phyloP scores from a whole-genome alignment of 1,140 invertebrate genomes.

The Saccostrea echinata region DNA sequence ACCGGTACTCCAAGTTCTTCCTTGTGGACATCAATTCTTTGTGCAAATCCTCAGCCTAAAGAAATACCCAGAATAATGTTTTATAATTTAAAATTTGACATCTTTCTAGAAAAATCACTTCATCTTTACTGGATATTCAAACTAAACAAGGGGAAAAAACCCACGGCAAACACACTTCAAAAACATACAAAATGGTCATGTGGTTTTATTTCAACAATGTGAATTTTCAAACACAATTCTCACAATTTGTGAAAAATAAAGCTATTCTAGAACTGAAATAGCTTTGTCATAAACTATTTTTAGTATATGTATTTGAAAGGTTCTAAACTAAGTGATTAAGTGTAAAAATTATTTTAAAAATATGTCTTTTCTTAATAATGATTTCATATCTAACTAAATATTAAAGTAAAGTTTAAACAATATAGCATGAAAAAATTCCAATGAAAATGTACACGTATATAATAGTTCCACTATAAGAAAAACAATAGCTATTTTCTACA shows the following conservation, averaged over 20 bases:
- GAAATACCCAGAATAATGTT: not conserved
- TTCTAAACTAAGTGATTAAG: too few relatives aligned
- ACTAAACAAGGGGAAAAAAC: not conserved
- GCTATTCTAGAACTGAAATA: too few relatives aligned
- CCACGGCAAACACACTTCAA: slow-evolving; percentile 6
- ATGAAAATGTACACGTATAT: too few relatives aligned
- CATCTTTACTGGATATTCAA: not conserved
- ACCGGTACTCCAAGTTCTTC: slow-evolving; percentile 67
- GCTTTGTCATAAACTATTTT: too few relatives aligned
- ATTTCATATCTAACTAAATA: too few relatives aligned
- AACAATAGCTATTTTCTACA: not conserved
- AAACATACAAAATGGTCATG: slow-evolving; percentile 27
- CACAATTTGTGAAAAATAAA: not conserved
- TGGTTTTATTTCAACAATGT: slow-evolving; percentile 24
- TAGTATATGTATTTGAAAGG: too few relatives aligned
- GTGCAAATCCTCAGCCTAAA: slow-evolving; percentile 70
- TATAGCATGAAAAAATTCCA: too few relatives aligned
- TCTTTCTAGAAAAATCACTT: not conserved
- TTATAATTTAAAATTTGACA: not conserved
- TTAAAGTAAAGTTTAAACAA: too few relatives aligned
- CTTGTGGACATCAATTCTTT: slow-evolving; percentile 61
- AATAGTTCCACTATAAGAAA: too few relatives aligned
- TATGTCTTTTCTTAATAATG: too few relatives aligned
- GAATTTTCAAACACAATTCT: not conserved
- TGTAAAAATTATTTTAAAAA: too few relatives aligned